A percentile compares a stretch with the other conserved stretches of the same genome.
Conservation (phyloP, 2,888 invertebrate genomes). For the Acrobeloides nanus region DNA sequence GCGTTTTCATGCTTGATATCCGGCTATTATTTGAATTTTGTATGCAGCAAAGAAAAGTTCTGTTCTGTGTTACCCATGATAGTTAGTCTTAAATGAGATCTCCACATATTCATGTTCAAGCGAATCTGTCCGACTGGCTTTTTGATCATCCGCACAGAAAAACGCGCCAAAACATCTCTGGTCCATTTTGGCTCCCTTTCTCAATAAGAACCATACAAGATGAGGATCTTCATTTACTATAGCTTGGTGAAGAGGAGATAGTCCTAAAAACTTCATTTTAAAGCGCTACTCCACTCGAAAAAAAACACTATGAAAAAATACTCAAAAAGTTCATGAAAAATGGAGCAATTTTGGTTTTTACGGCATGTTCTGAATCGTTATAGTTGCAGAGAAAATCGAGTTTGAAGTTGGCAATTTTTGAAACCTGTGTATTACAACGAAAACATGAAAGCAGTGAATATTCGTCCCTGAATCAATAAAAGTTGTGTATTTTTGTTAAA, state of each 20-base stretch:
- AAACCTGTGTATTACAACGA: too few species aligned
- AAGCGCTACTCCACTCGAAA: too few species aligned
- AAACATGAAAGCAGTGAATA: too few species aligned
- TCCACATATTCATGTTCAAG: constrained; percentile 69
- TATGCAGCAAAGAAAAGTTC: too few species aligned
- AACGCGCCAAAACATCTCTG: constrained; percentile 68
- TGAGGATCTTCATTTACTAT: constrained; percentile 96
- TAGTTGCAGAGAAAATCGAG: too few species aligned
- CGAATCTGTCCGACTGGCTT: constrained; percentile 74
- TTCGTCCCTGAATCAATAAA: too few species aligned
- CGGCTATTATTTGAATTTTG: too few species aligned
- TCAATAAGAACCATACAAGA: constrained; percentile 88
- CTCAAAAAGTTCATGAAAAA: background rate
- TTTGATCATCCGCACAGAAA: constrained; percentile 96
- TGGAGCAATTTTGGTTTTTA: background rate
- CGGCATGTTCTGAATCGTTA: too few species aligned
- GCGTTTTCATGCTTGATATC: too few species aligned
- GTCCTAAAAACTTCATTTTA: constrained; percentile 21
- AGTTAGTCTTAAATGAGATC: constrained; percentile 25
- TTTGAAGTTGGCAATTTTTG: too few species aligned
- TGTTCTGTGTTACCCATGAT: constrained; percentile 19
- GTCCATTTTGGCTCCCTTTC: constrained; percentile 80
- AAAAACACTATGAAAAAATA: too few species aligned
- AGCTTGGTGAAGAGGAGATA: constrained; percentile 73
- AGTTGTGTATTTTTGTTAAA: too few species aligned